Evolutionary conservation across 2,797 vertebrate species (phyloP).

Genomic region (Varecia variegata): DNA sequence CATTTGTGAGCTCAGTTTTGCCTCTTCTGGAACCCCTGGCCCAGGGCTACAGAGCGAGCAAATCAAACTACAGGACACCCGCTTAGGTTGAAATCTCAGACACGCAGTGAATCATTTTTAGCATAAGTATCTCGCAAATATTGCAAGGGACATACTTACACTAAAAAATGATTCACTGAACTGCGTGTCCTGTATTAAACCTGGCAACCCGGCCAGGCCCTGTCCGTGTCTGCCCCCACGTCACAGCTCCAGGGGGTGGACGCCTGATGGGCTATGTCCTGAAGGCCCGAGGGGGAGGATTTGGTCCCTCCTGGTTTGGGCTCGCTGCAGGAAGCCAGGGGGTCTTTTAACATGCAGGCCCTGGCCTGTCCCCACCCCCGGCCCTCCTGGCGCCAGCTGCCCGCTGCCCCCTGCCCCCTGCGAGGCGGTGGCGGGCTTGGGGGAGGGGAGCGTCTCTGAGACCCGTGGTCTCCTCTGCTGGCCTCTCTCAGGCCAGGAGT

Average conservation of each 20-base stretch:
- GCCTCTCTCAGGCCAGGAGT: background rate
- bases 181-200: background rate
- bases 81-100: background rate
- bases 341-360: constrained; percentile 55
- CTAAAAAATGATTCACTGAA: background rate
- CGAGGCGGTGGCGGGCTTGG: background rate
- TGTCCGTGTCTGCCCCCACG: accelerated
- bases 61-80: background rate
- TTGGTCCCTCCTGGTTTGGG: background rate
- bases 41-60: background rate
- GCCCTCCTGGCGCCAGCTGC: constrained; percentile 37
- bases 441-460: background rate
- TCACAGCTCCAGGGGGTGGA: background rate
- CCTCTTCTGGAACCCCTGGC: background rate
- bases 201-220: background rate
- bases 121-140: background rate
- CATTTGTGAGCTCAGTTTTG: background rate
- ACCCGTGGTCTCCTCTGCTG: background rate
- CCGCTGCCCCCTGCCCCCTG: background rate
- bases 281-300: background rate
- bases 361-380: constrained; percentile 7
- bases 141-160: background rate
- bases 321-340: background rate
- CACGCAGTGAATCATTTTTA: background rate
- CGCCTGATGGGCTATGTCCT: background rate